These are phyloP conservation scores for Oeneis ivallda DNA, from an alignment of 2,888 invertebrate genomes.

Conservation along the genomic window DNA sequence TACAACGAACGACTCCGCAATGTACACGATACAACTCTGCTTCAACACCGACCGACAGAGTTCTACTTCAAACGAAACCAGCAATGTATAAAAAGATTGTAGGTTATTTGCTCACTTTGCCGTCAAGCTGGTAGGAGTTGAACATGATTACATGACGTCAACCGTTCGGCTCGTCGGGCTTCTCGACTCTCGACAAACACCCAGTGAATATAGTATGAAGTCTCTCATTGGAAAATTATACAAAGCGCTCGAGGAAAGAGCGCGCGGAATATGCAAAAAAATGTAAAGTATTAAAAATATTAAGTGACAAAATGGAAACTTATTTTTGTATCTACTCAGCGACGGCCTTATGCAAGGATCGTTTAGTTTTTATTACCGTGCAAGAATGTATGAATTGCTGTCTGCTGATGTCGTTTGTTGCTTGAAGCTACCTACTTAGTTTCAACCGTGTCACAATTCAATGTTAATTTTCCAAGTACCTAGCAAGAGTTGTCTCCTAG, in stretches of 20 bases:
- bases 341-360: background rate
- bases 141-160: conserved; percentile 78
- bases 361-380: background rate
- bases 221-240: conserved; percentile 68
- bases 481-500: background rate
- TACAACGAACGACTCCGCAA: conserved; percentile 44
- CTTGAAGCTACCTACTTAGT: background rate
- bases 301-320: conserved; percentile 3
- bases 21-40: conserved; percentile 58
- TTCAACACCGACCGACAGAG: conserved; percentile 39
- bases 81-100: conserved; percentile 53
- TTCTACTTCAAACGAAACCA: conserved; percentile 43
- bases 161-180: conserved; percentile 78
- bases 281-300: background rate
- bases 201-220: conserved; percentile 63
- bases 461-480: conserved; percentile 5
- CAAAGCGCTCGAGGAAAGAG: conserved; percentile 58
- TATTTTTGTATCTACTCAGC: conserved; percentile 1
- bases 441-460: background rate
- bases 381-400: conserved; percentile 2
- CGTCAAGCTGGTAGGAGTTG: conserved; percentile 58
- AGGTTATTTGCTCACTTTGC: conserved; percentile 33
- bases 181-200: conserved; percentile 77
- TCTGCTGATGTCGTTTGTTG: background rate
- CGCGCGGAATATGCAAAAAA: conserved; percentile 25